Conservation (phyloP, 2,888 invertebrate species). For the Melanargia galathea region DNA sequence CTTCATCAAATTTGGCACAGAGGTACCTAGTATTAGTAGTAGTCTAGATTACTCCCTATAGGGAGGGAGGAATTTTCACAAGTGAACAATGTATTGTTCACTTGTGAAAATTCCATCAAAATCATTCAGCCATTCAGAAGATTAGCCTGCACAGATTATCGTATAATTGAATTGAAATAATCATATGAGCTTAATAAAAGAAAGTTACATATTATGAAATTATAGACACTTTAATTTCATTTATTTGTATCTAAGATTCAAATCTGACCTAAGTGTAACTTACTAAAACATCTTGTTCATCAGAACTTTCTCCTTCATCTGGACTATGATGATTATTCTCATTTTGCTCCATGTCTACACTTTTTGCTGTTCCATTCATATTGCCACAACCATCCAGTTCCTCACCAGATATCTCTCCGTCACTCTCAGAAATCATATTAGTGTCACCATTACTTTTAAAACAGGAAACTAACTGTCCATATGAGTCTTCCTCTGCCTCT, state of each 20-base stretch:
- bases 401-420: slow-evolving; percentile 45
- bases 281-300: slow-evolving; percentile 31
- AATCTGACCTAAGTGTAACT: slow-evolving; percentile 5
- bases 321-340: slow-evolving; percentile 17
- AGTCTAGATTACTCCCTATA: too few relatives aligned
- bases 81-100: too few relatives aligned
- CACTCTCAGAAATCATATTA: slow-evolving; percentile 53
- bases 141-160: too few relatives aligned
- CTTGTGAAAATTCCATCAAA: too few relatives aligned
- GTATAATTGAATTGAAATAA: too few relatives aligned
- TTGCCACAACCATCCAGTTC: slow-evolving; percentile 38
- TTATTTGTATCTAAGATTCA: background rate
- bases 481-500: slow-evolving; percentile 66
- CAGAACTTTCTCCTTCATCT: slow-evolving; percentile 25
- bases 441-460: slow-evolving; percentile 58
- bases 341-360: slow-evolving; percentile 2
- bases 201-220: too few relatives aligned
- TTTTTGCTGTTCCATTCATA: slow-evolving; percentile 8
- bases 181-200: too few relatives aligned
- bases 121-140: too few relatives aligned
- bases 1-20: too few relatives aligned
- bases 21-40: too few relatives aligned
- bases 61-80: too few relatives aligned
- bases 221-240: too few relatives aligned
- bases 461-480: slow-evolving; percentile 78